Evolutionary conservation across 2,888 invertebrate genomes (phyloP).

Genomic region (Pheosia tremula): DNA sequence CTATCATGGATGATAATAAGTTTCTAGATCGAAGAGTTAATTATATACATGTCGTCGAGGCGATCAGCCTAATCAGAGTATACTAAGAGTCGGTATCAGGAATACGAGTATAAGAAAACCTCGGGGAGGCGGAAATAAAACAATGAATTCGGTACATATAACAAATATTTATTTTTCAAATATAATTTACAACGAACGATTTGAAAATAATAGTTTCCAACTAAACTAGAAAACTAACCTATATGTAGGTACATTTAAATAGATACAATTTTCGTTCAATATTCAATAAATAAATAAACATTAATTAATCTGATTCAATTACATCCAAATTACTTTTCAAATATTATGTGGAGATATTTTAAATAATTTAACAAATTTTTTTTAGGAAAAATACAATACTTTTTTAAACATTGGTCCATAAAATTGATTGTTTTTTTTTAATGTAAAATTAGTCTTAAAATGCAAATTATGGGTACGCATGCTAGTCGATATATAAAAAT

Average conservation of each 20-base stretch:
- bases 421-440: neutral
- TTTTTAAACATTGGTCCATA: neutral
- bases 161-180: conserved; percentile 46
- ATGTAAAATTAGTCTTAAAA: neutral
- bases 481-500: neutral
- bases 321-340: neutral
- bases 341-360: neutral
- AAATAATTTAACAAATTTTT: neutral
- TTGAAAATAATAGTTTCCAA: conserved; percentile 43
- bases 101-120: no score
- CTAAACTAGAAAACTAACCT: conserved; percentile 50
- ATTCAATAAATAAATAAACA: conserved; percentile 6
- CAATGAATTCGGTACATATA: conserved; percentile 20
- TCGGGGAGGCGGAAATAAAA: no score
- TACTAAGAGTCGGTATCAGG: no score
- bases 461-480: neutral
- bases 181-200: conserved; percentile 48
- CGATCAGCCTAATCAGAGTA: no score
- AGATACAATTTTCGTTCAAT: conserved; percentile 9
- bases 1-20: no score
- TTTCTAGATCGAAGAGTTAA: no score
- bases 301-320: neutral
- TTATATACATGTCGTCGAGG: no score
- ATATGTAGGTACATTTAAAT: conserved; percentile 11
- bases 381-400: neutral